phyloP scores from a whole-genome alignment of 2,113 vertebrate species.

The Aepyceros melampus region DNA sequence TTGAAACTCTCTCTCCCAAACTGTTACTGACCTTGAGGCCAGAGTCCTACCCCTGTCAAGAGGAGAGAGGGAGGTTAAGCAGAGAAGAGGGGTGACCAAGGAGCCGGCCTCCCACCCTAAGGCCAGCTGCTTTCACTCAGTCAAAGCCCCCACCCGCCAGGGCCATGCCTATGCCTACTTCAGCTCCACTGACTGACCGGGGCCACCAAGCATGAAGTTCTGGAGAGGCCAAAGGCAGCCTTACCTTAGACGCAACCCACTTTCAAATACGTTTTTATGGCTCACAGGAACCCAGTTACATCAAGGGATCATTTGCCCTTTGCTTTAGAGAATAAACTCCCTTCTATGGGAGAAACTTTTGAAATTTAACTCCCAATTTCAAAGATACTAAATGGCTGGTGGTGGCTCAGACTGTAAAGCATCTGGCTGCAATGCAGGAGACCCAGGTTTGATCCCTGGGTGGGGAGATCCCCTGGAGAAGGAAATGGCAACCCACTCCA shows the following conservation, averaged over 20 bases:
- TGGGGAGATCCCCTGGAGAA: not conserved
- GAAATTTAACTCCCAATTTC: not conserved
- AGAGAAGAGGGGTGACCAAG: not conserved
- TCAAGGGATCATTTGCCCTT: not conserved
- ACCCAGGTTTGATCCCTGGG: not conserved
- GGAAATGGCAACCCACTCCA: not conserved
- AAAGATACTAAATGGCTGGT: not conserved
- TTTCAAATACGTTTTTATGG: not conserved
- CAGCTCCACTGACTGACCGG: not conserved
- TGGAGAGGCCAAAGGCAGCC: not conserved
- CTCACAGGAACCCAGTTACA: not conserved
- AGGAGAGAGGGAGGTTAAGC: not conserved
- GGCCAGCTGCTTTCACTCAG: not conserved
- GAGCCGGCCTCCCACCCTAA: not conserved
- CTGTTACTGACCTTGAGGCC: not conserved
- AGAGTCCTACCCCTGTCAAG: not conserved
- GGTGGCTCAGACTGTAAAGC: not conserved
- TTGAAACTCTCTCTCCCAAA: not conserved
- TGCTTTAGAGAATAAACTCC: conserved; percentile 1
- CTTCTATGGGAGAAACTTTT: not conserved
- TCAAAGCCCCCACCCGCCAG: not conserved
- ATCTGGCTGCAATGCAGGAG: not conserved
- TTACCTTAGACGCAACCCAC: not conserved
- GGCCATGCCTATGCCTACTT: too few species aligned
- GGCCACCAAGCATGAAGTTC: not conserved